Conservation (phyloP, 2,113 vertebrate genomes). For the Passer domesticus region DNA sequence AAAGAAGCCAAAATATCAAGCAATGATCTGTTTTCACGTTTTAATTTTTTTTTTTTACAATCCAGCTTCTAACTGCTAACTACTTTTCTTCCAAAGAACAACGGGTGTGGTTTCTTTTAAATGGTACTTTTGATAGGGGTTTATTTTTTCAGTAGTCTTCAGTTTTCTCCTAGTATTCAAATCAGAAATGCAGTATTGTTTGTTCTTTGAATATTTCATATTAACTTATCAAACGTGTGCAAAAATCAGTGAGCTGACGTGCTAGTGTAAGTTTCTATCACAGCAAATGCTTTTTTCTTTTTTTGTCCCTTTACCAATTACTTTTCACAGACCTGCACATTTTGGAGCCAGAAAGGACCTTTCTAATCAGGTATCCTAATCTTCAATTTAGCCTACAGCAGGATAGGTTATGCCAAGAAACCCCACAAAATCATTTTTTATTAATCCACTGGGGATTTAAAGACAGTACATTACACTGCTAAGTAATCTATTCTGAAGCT, state of each 20-base stretch:
- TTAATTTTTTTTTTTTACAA: background rate
- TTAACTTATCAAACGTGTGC: background rate
- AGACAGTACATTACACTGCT: background rate
- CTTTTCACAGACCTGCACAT: background rate
- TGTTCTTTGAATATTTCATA: background rate
- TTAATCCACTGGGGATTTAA: conserved; percentile 17
- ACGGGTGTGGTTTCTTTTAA: background rate
- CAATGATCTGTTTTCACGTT: background rate
- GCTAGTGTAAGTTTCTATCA: background rate
- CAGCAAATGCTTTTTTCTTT: background rate
- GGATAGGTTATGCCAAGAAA: background rate
- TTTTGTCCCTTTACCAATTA: background rate
- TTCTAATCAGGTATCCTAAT: background rate
- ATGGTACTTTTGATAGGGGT: background rate
- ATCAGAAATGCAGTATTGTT: background rate
- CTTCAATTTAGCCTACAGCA: background rate
- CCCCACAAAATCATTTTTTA: background rate
- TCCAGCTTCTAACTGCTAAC: background rate
- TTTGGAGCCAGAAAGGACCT: background rate
- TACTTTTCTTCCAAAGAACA: background rate
- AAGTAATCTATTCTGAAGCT: conserved; percentile 9
- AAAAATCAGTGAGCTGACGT: background rate
- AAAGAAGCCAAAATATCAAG: background rate
- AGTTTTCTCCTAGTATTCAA: background rate
- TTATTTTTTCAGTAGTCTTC: background rate